phyloP scores from a whole-genome alignment of 2,888 invertebrate species.

The Acanthosepion pharaonis region DNA sequence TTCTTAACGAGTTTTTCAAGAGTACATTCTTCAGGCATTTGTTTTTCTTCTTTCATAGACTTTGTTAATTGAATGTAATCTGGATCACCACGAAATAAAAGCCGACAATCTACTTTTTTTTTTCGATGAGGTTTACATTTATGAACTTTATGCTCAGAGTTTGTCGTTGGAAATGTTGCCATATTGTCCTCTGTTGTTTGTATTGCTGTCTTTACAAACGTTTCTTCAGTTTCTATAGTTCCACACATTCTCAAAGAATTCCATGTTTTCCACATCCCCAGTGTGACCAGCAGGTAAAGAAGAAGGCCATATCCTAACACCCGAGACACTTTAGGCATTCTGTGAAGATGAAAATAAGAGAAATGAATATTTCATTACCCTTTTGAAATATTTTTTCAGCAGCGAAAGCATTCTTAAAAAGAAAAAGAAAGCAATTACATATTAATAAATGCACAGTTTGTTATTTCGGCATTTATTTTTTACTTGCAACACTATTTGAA shows the following conservation, averaged over 20 bases:
- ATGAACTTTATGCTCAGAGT: neutral
- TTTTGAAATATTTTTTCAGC: neutral
- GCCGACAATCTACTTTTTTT: neutral
- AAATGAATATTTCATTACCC: neutral
- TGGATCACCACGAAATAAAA: conserved; percentile 36
- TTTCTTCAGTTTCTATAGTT: neutral
- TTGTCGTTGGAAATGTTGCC: neutral
- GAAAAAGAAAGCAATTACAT: neutral
- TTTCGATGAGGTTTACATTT: conserved; percentile 14
- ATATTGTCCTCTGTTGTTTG: neutral
- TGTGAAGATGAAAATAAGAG: neutral
- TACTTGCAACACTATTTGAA: too few species aligned
- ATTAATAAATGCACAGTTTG: neutral
- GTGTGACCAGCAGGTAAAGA: neutral
- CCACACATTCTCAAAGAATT: neutral
- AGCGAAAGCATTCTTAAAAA: neutral
- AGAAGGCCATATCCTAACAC: conserved; percentile 16
- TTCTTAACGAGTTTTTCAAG: conserved; percentile 50
- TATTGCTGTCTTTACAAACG: neutral
- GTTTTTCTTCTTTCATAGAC: neutral
- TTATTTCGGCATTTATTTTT: neutral
- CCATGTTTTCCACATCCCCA: neutral
- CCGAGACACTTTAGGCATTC: neutral
- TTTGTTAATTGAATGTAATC: neutral
- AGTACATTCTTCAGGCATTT: conserved; percentile 45